Percentiles rank a stretch among this genome's conserved stretches.
These are phyloP conservation scores for Colletes gigas DNA, from an alignment of 1,140 invertebrate species.

Conservation along the genomic window DNA sequence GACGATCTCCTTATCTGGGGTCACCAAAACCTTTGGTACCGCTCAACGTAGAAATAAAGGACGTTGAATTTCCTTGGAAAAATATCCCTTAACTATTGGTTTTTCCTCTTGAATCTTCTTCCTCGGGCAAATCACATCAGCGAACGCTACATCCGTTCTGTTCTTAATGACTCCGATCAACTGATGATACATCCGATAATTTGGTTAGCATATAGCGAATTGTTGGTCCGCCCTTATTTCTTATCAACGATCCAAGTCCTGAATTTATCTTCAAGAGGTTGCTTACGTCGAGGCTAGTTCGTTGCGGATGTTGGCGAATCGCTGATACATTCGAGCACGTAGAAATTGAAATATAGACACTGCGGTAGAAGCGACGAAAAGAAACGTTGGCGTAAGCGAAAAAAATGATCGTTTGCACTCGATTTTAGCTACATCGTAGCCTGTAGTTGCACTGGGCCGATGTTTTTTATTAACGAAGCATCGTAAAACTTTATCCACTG, in stretches of 20 bases:
- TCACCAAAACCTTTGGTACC: neutral
- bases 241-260: no score
- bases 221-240: neutral
- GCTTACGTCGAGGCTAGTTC: neutral
- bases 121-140: no score
- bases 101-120: neutral
- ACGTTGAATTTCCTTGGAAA: neutral
- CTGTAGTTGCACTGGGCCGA: neutral
- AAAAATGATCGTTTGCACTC: slow-evolving; percentile 25
- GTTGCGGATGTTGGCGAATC: neutral
- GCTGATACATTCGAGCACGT: neutral
- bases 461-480: neutral
- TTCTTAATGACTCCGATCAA: slow-evolving; percentile 35
- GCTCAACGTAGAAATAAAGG: slow-evolving; percentile 1
- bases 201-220: neutral
- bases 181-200: slow-evolving; percentile 28
- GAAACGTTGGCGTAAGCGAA: slow-evolving; percentile 29
- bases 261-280: neutral
- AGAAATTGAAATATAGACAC: slow-evolving; percentile 35
- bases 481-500: neutral
- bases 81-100: neutral
- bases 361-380: slow-evolving; percentile 40
- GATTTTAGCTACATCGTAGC: slow-evolving; percentile 47
- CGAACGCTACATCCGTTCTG: neutral
- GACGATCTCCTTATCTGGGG: neutral